A percentile compares a stretch with the other conserved stretches of the same genome.
These are phyloP conservation scores for Lagothrix lagotricha DNA, from an alignment of 2,797 vertebrate genomes.

Conservation along the genomic window DNA sequence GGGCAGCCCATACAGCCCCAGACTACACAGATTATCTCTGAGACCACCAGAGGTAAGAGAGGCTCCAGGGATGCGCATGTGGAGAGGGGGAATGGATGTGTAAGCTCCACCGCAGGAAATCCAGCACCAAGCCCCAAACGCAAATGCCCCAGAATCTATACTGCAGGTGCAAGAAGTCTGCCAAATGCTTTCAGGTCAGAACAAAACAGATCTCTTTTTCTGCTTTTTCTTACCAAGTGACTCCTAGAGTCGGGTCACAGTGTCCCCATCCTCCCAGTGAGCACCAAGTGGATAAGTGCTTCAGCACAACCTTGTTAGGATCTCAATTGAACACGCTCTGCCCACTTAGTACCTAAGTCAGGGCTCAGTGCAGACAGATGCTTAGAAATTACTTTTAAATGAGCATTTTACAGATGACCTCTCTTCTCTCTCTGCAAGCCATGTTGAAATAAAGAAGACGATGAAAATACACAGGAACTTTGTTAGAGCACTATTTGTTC, in stretches of 20 bases:
- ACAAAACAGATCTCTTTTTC: background rate
- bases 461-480: background rate
- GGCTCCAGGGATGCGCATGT: rapidly evolving
- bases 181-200: background rate
- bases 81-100: rapidly evolving
- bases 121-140: too few relatives aligned
- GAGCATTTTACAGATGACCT: constrained; percentile 54
- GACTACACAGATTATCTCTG: background rate
- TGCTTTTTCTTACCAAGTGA: background rate
- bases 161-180: background rate
- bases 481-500: background rate
- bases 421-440: constrained; percentile 8
- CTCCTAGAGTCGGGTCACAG: constrained; percentile 2
- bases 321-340: background rate
- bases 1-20: background rate
- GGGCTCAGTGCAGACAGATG: constrained; percentile 48
- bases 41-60: background rate
- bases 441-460: background rate
- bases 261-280: background rate
- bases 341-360: constrained; percentile 49
- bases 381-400: constrained; percentile 66
- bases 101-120: too few relatives aligned
- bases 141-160: rapidly evolving
- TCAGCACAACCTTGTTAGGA: background rate
- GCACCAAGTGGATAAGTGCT: background rate